Conservation (phyloP, 1,140 invertebrate species). For the Macrobrachium nipponense region DNA sequence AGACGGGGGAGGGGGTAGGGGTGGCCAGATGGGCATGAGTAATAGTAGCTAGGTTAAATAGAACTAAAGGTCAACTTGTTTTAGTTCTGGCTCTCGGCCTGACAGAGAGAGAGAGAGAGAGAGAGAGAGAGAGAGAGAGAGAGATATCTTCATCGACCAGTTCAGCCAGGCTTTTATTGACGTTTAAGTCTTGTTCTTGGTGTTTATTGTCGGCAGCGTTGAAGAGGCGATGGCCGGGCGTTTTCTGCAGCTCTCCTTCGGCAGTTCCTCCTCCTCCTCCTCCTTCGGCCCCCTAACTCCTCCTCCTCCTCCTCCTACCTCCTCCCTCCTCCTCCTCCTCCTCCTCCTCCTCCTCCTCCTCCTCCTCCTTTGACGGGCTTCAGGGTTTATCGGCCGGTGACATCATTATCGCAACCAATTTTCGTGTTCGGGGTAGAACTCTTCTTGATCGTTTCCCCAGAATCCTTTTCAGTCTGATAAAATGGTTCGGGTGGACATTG, state of each 20-base stretch:
- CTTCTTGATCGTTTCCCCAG: too few species aligned
- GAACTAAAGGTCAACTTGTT: neutral
- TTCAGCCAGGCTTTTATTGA: constrained; percentile 20
- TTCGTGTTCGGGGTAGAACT: neutral
- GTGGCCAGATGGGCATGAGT: too few species aligned
- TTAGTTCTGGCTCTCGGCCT: neutral
- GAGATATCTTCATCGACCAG: constrained; percentile 31
- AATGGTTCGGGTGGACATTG: too few species aligned
- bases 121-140: neutral
- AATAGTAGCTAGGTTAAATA: too few species aligned
- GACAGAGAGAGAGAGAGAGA: neutral
- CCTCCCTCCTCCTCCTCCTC: too few species aligned
- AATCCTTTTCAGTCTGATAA: too few species aligned
- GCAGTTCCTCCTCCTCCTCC: too few species aligned
- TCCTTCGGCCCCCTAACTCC: too few species aligned
- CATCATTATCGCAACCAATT: neutral
- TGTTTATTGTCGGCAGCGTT: constrained; percentile 34
- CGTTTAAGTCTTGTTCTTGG: constrained; percentile 36
- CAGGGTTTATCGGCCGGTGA: neutral
- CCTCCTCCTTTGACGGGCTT: too few species aligned
- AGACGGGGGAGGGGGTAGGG: too few species aligned
- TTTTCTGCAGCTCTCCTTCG: neutral
- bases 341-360: too few species aligned
- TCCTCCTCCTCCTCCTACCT: too few species aligned
- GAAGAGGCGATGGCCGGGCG: neutral